A percentile compares a stretch with the other conserved stretches of the same genome.
These are phyloP conservation scores for Sebastes taczanowskii DNA, from an alignment of 2,797 vertebrate species.

Conservation along the genomic window DNA sequence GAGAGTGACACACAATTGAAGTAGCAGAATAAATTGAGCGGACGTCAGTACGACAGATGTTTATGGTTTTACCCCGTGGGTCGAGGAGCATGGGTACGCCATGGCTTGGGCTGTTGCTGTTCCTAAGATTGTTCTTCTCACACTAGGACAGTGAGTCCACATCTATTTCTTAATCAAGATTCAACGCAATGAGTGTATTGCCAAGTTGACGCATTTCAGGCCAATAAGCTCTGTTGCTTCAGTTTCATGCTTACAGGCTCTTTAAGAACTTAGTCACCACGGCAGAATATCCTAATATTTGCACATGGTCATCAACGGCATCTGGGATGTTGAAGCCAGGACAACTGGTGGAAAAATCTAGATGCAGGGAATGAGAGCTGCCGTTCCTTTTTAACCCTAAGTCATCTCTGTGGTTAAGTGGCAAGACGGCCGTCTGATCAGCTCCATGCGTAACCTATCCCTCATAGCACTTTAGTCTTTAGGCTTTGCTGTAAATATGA, in stretches of 20 bases:
- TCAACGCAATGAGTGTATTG: background rate
- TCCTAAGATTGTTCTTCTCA: background rate
- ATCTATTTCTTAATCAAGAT: constrained; percentile 7
- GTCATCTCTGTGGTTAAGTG: constrained; percentile 4
- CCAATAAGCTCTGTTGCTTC: background rate
- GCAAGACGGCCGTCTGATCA: background rate
- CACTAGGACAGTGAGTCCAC: background rate
- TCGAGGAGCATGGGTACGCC: background rate
- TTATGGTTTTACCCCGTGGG: constrained; percentile 12
- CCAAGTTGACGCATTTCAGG: background rate
- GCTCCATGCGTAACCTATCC: background rate
- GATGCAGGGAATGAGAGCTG: background rate
- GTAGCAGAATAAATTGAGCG: constrained; percentile 9
- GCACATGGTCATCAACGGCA: background rate
- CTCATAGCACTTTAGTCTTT: background rate
- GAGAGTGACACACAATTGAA: constrained; percentile 23
- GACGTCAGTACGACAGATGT: constrained; percentile 20
- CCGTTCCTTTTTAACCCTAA: background rate
- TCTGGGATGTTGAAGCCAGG: background rate
- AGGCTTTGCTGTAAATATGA: background rate
- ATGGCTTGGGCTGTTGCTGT: background rate
- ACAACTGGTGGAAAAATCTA: constrained; percentile 26
- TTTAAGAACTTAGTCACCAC: constrained; percentile 1
- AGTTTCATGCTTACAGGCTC: background rate
- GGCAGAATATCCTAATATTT: constrained; percentile 27